These are phyloP conservation scores for Agrotis clavis DNA, from an alignment of 2,888 invertebrate species.

Conservation along the genomic window DNA sequence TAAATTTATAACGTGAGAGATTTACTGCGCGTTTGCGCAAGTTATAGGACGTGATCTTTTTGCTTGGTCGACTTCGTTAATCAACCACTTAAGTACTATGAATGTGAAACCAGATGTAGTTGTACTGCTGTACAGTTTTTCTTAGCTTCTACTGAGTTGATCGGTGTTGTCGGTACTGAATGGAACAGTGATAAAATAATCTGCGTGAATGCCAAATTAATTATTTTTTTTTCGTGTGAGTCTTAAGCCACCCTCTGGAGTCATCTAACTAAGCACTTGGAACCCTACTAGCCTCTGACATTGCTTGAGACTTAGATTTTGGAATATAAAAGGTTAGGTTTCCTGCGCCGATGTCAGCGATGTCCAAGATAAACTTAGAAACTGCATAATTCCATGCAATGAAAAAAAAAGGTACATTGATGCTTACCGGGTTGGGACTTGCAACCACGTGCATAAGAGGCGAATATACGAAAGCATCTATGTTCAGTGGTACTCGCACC, in stretches of 20 bases:
- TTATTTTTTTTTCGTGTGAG: too few relatives aligned
- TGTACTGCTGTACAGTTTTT: conserved; percentile 40
- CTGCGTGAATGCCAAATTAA: conserved; percentile 42
- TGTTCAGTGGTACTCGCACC: conserved; percentile 58
- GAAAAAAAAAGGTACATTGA: too few relatives aligned
- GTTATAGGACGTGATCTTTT: conserved; percentile 71
- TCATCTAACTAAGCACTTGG: too few relatives aligned
- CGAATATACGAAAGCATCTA: conserved; percentile 36
- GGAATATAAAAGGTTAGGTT: too few relatives aligned
- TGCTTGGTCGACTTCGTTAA: conserved; percentile 64
- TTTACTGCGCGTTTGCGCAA: conserved; percentile 77
- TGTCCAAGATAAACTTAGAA: too few relatives aligned
- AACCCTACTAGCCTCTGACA: too few relatives aligned
- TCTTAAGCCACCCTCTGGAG: too few relatives aligned
- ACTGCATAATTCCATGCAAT: too few relatives aligned
- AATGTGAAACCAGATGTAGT: conserved; percentile 52
- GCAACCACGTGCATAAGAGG: too few relatives aligned
- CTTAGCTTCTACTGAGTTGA: conserved; percentile 34
- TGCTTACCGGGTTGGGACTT: too few relatives aligned
- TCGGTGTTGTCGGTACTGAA: conserved; percentile 28
- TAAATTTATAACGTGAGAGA: conserved; percentile 82
- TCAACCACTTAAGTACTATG: conserved; percentile 66
- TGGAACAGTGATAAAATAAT: conserved; percentile 55
- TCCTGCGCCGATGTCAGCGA: too few relatives aligned
- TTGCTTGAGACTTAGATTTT: too few relatives aligned